Evolutionary conservation across 2,888 invertebrate species (phyloP), one percentile per base, ranked within the genome.

Genomic region (Deilephila elpenor): DNA sequence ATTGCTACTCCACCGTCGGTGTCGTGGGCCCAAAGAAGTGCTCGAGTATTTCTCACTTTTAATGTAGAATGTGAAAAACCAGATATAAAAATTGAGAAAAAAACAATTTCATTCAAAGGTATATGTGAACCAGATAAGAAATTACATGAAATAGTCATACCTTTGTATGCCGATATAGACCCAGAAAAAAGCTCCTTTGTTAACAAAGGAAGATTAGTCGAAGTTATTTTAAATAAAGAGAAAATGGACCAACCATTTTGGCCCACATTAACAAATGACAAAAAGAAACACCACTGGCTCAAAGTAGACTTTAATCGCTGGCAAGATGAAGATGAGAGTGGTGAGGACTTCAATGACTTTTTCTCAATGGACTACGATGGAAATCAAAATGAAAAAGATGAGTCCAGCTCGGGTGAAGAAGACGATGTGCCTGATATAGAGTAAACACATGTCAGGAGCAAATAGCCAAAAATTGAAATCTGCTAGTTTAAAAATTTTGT

Each of bases 281-380:
- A 96, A 83, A 97, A 96, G 89, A 99, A 99, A 94, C 96, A 97
- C 85, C 98, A 99, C 89, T 99, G 99, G 98, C 95, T 99, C 78
- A 99, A 99, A 95, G 97, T 98, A 80, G 99, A 99, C 89, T 99
- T 99, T 90, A 97, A 98, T 88, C 98, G 98, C 92, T 99, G 99
- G 99, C 97, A 97, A 90, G 99, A 99, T 94, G 99, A 99, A 92
- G 98, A 98, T 84, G 99, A 97, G 81, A 98, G 98, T 61, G 76
- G 87, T 76, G 88, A 89, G 77, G 86, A 88, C 44, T 86, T 87
- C 85, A 89, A 88, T 81, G 91, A 92, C 74, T 91, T 92, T 88
- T 91, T 93, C 75, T 86, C 88, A 19, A 87, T 88, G 37, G 85
- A 87, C 67, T 87, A 86, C 76, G 74, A n/a, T 11, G 89, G 87